A percentile compares a stretch with the other conserved stretches of the same genome.
These are phyloP conservation scores for Anhinga anhinga DNA, from an alignment of 2,113 vertebrate genomes.

Conservation along the genomic window DNA sequence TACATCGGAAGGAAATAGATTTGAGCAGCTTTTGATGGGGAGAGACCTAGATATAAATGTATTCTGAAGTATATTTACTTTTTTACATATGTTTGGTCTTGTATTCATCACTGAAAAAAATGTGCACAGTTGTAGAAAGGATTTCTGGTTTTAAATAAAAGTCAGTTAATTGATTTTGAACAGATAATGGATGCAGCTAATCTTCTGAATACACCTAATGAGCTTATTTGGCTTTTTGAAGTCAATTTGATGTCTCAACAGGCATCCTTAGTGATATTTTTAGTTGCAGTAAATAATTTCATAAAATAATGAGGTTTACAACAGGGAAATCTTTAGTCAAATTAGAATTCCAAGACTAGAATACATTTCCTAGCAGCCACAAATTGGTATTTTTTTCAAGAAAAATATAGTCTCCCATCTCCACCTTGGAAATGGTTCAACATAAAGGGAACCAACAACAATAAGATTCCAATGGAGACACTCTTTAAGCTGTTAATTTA, in stretches of 20 bases:
- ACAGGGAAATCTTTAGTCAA: neutral
- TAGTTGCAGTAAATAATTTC: conserved; percentile 7
- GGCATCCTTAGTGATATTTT: neutral
- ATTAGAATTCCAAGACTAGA: neutral
- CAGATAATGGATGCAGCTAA: neutral
- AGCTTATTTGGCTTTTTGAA: conserved; percentile 23
- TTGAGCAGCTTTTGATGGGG: neutral
- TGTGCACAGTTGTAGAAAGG: neutral
- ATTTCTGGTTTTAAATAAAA: neutral
- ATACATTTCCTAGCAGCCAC: neutral
- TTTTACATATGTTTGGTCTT: neutral
- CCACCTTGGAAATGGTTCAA: neutral
- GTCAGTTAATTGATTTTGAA: neutral
- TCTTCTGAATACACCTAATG: conserved; percentile 18
- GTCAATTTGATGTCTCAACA: neutral
- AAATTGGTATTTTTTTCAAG: neutral
- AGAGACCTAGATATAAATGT: neutral
- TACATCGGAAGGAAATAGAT: neutral
- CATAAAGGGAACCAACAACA: neutral
- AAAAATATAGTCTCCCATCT: neutral
- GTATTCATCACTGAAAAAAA: neutral
- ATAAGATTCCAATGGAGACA: neutral
- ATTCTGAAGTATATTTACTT: neutral
- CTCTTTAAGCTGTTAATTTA: neutral
- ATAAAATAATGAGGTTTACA: conserved; percentile 15